Evolutionary conservation across 1,140 invertebrate species (phyloP), one percentile per base, ranked within the genome.

Genomic region (Epicauta chinensis): DNA sequence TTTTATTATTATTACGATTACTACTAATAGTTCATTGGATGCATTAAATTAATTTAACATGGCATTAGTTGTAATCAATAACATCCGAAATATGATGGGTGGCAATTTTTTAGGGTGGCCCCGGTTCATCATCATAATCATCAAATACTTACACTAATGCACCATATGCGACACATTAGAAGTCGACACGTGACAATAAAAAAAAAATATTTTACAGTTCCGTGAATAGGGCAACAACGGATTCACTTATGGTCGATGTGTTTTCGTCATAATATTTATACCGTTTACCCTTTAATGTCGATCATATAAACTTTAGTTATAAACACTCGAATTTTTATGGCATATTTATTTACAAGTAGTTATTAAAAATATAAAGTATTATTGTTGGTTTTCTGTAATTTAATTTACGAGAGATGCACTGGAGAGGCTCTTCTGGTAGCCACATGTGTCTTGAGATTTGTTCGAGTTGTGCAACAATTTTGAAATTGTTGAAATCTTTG

Each of bases 161-260:
- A 43, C 53, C 53, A 55, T 55, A 55, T 55, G 53, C 42, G 47
- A 50, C 40, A 48, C 47, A 55, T 55, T 48, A 55, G 41, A 23
- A 50, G 34, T 40, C 39, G 23, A 49, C 53, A 44, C 53, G 53
- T 50, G 53, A 55, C 53, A 55, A 55, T 55, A 55, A 55, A 55
- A 23, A 23, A 23, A 23, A 48, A 44, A 55, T 55, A 55, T 55
- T 55, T 55, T 55, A 55, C 46, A 55, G 53, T 50, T 50, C 53
- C 34, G 38, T 39, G 45, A 55, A 55, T 46, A 55, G 45, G 37
- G 23, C 23, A 23, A 55, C 53, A 55, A 55, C 30, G 41, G 47
- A 45, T 42, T 55, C 53, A 50, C 40, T 55, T 46, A 55, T 42
- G 46, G 31, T 55, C 23, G 23, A 23, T 23, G 23, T 2, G 4